Base-by-base conservation (phyloP, 2,113 vertebrate genomes). In the Mesitornis unicolor region DNA sequence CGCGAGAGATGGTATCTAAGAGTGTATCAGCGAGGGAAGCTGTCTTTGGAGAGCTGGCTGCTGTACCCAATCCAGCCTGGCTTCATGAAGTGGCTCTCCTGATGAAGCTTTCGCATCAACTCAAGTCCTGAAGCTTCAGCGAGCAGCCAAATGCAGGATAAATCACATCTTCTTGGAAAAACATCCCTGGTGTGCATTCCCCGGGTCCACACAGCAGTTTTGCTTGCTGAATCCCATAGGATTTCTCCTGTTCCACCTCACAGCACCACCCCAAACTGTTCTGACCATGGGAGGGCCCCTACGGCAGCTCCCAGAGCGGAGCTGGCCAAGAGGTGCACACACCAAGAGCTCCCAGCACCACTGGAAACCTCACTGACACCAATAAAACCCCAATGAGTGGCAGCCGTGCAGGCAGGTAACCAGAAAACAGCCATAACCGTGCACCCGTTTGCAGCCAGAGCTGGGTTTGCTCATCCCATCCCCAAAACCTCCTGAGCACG, bases 401-500 rank as follows among this genome's bases (percentile, higher is more conserved):
- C 60, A 61, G 42, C 71, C 51, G 69, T 82, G 85, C 1, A 0
- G 67, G 54, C 86, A 96, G 77, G 80, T 29, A 20, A 76, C 18
- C n/a, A 61, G 45, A 17, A 69, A 87, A 57, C 16, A 43, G 67
- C 89, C 6, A 0, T 3, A 18, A 89, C 0, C 7, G 1, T 12
- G 1, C 6, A 31, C 0, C 5, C 13, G 1, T 36, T 12, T 24
- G 10, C 85, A 69, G 65, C 28, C 80, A 57, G 82, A 57, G 77
- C 43, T 50, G 70, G 28, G 10, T 43, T 59, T 38, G 40, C 35
- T 65, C 36, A 61, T 74, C 54, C 56, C 64, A 18, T 45, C 25
- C 50, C 3, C 1, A 28, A 42, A 13, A 25, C 56, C 31, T 28
- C 11, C 53, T 40, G 38, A 25, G 16, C 29, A 17, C 0, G 1